phyloP scores from a whole-genome alignment of 2,113 vertebrate genomes.

The Martes martes region DNA sequence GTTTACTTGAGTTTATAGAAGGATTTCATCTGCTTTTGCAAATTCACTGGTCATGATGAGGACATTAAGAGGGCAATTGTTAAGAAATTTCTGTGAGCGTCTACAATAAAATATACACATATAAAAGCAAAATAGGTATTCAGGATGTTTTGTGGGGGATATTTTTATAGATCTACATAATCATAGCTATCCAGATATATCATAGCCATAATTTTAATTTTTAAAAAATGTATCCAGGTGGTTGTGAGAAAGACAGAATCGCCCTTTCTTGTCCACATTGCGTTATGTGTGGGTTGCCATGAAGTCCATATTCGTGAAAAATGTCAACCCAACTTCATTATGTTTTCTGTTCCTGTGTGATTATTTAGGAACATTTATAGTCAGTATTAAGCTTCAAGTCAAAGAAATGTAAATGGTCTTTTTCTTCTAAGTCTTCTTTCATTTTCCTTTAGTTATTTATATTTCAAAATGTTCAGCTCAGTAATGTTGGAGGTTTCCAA shows the following conservation, averaged over 20 bases:
- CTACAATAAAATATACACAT: not conserved
- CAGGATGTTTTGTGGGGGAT: not conserved
- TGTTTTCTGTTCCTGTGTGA: not conserved
- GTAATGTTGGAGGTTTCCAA: not conserved
- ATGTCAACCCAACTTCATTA: not conserved
- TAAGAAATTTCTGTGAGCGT: not conserved
- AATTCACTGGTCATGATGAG: not conserved
- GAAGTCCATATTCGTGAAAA: not conserved
- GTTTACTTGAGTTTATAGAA: constrained; percentile 4
- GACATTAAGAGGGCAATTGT: not conserved
- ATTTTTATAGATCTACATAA: not conserved
- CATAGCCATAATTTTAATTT: not conserved
- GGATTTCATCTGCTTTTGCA: not conserved
- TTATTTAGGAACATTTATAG: not conserved
- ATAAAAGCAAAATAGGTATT: not conserved
- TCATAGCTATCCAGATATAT: not conserved
- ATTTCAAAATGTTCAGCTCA: not conserved
- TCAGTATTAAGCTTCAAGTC: not conserved
- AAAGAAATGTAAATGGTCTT: not conserved
- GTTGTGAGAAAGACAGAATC: not conserved
- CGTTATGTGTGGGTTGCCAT: not conserved
- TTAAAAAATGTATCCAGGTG: not conserved
- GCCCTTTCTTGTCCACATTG: not conserved
- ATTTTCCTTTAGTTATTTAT: constrained; percentile 1
- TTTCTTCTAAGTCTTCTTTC: not conserved